A percentile compares a stretch with the other conserved stretches of the same genome.
These are phyloP conservation scores for Myathropa florea DNA, from an alignment of 2,888 invertebrate species.

Conservation along the genomic window DNA sequence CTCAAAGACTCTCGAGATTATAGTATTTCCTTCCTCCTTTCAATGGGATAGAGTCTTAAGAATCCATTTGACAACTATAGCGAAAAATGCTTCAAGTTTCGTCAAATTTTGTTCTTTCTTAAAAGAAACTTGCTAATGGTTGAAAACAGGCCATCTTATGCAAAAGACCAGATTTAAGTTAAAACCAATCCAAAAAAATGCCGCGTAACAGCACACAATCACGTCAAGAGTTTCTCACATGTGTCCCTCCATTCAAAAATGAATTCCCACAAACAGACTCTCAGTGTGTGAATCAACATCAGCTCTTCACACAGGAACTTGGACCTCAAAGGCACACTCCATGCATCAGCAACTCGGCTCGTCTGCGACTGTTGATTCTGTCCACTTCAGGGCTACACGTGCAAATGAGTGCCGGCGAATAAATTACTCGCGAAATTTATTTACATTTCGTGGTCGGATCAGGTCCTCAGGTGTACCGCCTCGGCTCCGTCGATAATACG, in stretches of 20 bases:
- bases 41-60: no score
- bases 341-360: not conserved
- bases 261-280: not conserved
- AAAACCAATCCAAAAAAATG: no score
- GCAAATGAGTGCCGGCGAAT: conserved; percentile 48
- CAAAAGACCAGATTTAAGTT: no score
- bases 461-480: not conserved
- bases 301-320: not conserved
- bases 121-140: no score
- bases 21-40: no score
- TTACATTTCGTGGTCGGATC: conserved; percentile 46
- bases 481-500: conserved; percentile 13
- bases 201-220: not conserved
- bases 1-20: no score
- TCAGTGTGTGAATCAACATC: not conserved
- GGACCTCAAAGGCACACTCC: not conserved
- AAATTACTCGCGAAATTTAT: conserved; percentile 51
- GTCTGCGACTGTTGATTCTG: conserved; percentile 16
- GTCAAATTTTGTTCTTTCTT: no score
- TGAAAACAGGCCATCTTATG: no score
- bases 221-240: not conserved
- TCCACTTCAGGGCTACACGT: not conserved
- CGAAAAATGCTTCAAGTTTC: no score
- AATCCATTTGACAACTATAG: no score
- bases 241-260: not conserved